Evolutionary conservation across 1,140 invertebrate genomes (phyloP), one percentile per base, ranked within the genome.

Genomic region (Leguminivora glycinivorella): DNA sequence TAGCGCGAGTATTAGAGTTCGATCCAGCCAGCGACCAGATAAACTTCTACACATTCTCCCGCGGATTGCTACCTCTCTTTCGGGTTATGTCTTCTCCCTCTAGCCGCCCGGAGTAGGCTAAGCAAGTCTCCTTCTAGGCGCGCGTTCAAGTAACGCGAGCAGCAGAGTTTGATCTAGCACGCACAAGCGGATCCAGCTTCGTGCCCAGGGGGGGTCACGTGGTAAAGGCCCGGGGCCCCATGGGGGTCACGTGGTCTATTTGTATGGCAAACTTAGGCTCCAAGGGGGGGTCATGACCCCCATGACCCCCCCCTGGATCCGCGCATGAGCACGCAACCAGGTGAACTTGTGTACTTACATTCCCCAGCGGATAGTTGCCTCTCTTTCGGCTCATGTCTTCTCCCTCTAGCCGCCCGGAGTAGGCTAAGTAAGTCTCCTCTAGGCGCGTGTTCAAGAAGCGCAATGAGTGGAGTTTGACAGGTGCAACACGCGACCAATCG

Each of bases 11-110:
- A 93, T 93, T 12, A 94, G 96, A 72, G 93, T 89, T 92, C 87
- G 1, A 95, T 96, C 76, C 96, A 97, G 78, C 95, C 97, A 0
- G 95, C 96, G 2, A 97, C 83, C 56, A 98, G n/a, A n/a, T n/a
- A n/a, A n/a, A n/a, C n/a, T n/a, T n/a, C n/a, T n/a, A n/a, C 38
- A 85, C 89, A 87, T n/a, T 89, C 84, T 17, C 80, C 84, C 70
- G 85, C 85, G 5, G 84, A 87, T 22, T 82, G 85, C 67, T 83
- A 70, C n/a, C 79, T 31, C 4, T 69, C 67, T 63, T 72, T 76
- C 1, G 56, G 67, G 5, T 76, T 68, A n/a, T 80, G n/a, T 79
- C 81, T 67, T 12, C 74, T 81, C 0, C 84, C 85, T 60, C 88
- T 81, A 0, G 89, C 89, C 0, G 83, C 70, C 67, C 85, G 72